phyloP scores from a whole-genome alignment of 2,797 vertebrate species.

The Pseudochaenichthys georgianus region DNA sequence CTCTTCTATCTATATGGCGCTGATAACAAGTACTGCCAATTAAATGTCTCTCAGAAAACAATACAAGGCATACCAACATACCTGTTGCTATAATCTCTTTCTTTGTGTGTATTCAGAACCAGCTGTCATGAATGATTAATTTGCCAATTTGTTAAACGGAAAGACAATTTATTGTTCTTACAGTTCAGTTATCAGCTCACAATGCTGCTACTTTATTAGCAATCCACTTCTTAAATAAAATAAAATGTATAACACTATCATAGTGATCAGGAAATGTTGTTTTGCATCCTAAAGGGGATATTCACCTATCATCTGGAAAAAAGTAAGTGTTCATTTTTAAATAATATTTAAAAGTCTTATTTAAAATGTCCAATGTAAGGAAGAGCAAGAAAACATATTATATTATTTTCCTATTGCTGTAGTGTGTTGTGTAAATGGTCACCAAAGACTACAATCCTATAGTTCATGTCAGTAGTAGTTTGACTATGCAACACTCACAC shows the following conservation, averaged over 20 bases:
- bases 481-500: no score
- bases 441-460: no score
- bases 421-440: no score
- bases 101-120: not conserved
- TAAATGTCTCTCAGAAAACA: not conserved
- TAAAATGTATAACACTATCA: not conserved
- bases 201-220: not conserved
- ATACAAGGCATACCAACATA: not conserved
- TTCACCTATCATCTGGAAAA: not conserved
- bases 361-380: no score
- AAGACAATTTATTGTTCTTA: not conserved
- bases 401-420: no score
- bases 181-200: not conserved
- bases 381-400: no score
- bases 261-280: not conserved
- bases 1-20: no score
- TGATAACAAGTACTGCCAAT: not conserved
- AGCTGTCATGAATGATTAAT: not conserved
- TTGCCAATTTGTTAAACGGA: not conserved
- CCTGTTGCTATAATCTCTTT: not conserved
- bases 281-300: not conserved
- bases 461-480: no score
- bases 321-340: no score
- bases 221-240: not conserved
- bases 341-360: no score